These are phyloP conservation scores for Haplochromis vanheusdeni DNA, from an alignment of 2,113 vertebrate species.

Conservation along the genomic window DNA sequence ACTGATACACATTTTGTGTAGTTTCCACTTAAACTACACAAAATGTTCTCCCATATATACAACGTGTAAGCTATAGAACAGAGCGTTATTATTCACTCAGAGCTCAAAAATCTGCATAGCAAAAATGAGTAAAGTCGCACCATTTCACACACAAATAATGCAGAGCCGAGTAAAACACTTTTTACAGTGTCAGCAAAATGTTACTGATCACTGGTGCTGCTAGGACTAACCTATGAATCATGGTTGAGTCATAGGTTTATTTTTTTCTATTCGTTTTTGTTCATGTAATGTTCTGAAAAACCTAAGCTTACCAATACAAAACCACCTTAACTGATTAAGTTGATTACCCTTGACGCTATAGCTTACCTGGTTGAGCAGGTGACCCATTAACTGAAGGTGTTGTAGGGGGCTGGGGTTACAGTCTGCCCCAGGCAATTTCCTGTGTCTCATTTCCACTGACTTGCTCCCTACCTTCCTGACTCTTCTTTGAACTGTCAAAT, in stretches of 20 bases:
- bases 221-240: background rate
- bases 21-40: background rate
- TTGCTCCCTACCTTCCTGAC: background rate
- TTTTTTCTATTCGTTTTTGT: background rate
- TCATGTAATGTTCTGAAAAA: background rate
- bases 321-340: background rate
- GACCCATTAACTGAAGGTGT: background rate
- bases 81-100: background rate
- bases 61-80: background rate
- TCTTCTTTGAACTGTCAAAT: background rate
- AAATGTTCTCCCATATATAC: background rate
- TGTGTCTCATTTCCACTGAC: background rate
- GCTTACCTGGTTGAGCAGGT: background rate
- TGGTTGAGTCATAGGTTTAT: background rate
- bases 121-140: background rate
- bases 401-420: background rate
- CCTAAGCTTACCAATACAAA: background rate
- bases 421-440: background rate
- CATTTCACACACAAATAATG: background rate
- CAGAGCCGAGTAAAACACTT: background rate
- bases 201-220: background rate
- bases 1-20: background rate
- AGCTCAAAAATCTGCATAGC: background rate
- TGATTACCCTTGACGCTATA: background rate
- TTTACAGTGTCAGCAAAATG: background rate